Conservation (phyloP, 2,888 invertebrate species). For the Scaptomyza polygonia region DNA sequence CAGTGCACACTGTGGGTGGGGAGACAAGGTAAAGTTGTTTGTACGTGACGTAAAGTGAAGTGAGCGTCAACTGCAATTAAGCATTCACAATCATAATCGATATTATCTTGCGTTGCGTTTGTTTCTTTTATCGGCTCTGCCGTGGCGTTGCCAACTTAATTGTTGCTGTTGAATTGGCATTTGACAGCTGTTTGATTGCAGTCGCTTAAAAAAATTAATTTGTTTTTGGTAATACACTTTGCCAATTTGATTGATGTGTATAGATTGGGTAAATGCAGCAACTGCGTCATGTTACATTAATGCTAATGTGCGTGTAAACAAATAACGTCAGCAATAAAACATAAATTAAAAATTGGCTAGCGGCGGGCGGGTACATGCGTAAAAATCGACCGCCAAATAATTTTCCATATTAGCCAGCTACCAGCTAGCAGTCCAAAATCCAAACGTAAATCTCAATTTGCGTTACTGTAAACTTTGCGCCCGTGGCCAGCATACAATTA, state of each 20-base stretch:
- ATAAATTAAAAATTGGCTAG: slow-evolving; percentile 66
- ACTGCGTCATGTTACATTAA: slow-evolving; percentile 65
- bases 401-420: slow-evolving; percentile 15
- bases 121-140: slow-evolving; percentile 39
- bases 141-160: slow-evolving; percentile 30
- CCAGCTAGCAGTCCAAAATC: slow-evolving; percentile 4
- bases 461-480: slow-evolving; percentile 68
- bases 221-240: slow-evolving; percentile 39
- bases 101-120: slow-evolving; percentile 27
- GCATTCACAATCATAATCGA: slow-evolving; percentile 45
- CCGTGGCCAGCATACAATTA: slow-evolving; percentile 59
- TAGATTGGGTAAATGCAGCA: slow-evolving; percentile 36
- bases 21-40: slow-evolving; percentile 11
- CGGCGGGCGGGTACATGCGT: slow-evolving; percentile 61
- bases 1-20: slow-evolving; percentile 16
- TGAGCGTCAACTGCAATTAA: slow-evolving; percentile 52
- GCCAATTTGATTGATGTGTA: slow-evolving; percentile 59
- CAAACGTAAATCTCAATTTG: slow-evolving; percentile 52
- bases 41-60: slow-evolving; percentile 48
- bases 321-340: slow-evolving; percentile 77
- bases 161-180: slow-evolving; percentile 37
- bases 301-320: slow-evolving; percentile 76
- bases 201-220: slow-evolving; percentile 26
- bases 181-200: slow-evolving; percentile 56
- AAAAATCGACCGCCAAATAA: slow-evolving; percentile 75